Evolutionary conservation across 2,113 vertebrate species (phyloP).

Genomic region (Pogonocichla stellata): DNA sequence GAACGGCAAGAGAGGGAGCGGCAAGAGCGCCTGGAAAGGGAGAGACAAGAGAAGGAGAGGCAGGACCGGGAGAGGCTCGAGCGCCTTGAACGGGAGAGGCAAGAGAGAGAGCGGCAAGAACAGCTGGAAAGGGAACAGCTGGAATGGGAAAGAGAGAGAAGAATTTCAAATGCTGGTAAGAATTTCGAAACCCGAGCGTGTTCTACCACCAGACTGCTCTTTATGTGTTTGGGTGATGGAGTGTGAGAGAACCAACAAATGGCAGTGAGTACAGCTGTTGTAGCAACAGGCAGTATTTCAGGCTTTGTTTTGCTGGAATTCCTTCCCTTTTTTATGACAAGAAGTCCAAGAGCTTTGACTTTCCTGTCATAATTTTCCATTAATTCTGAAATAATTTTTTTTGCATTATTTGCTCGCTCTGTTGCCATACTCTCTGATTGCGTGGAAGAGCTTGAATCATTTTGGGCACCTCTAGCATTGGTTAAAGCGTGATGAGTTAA

Average conservation of each 20-base stretch:
- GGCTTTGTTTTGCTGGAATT: not conserved
- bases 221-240: not conserved
- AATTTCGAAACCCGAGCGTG: not conserved
- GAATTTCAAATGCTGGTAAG: conserved; percentile 89
- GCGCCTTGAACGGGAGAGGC: conserved; percentile 71
- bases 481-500: not conserved
- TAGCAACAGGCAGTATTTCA: not conserved
- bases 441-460: not conserved
- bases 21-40: conserved; percentile 78
- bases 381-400: not conserved
- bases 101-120: conserved; percentile 77
- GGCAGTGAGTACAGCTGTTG: not conserved
- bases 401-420: not conserved
- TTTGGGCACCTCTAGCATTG: not conserved
- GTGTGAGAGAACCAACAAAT: not conserved
- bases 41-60: conserved; percentile 74
- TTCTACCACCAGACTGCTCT: not conserved
- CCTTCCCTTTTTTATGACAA: not conserved
- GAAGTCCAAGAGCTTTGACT: not conserved
- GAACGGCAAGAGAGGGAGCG: conserved; percentile 74
- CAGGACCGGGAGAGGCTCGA: conserved; percentile 73
- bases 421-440: not conserved
- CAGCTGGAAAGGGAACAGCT: conserved; percentile 76
- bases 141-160: conserved; percentile 91
- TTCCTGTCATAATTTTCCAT: not conserved